These are phyloP conservation scores for Piaya cayana DNA, from an alignment of 2,113 vertebrate genomes.

Conservation along the genomic window DNA sequence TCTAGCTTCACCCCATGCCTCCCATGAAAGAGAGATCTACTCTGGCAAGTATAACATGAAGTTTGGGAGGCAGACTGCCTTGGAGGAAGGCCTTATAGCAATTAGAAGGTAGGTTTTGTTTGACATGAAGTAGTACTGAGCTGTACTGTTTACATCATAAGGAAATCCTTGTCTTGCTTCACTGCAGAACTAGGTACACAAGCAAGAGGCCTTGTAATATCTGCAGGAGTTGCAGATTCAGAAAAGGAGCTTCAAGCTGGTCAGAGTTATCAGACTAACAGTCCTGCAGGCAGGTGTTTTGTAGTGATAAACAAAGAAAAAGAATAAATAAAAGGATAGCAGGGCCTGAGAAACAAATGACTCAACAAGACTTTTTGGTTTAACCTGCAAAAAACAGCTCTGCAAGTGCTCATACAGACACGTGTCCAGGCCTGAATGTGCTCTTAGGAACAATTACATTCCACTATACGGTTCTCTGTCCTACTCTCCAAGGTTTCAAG, in stretches of 20 bases:
- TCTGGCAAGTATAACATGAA: neutral
- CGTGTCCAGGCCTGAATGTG: neutral
- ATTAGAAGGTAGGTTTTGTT: neutral
- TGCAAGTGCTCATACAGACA: neutral
- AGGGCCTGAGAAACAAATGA: neutral
- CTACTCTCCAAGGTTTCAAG: neutral
- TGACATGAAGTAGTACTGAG: neutral
- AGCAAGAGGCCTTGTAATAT: neutral
- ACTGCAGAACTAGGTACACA: accelerated
- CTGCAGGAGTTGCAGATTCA: neutral
- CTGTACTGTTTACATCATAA: neutral
- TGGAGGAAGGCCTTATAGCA: neutral
- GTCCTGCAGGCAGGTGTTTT: neutral
- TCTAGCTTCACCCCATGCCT: neutral
- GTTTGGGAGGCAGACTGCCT: neutral
- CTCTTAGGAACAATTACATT: neutral
- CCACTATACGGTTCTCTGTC: accelerated
- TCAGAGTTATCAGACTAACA: neutral
- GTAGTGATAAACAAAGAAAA: neutral
- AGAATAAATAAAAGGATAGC: accelerated
- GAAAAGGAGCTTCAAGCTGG: neutral
- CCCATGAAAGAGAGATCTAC: neutral
- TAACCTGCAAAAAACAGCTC: neutral
- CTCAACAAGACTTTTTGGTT: neutral
- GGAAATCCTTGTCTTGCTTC: neutral